Percentiles rank a stretch among this genome's conserved stretches.
Conservation (phyloP, 1,140 invertebrate genomes). For the Dinothrombium tinctorium region DNA sequence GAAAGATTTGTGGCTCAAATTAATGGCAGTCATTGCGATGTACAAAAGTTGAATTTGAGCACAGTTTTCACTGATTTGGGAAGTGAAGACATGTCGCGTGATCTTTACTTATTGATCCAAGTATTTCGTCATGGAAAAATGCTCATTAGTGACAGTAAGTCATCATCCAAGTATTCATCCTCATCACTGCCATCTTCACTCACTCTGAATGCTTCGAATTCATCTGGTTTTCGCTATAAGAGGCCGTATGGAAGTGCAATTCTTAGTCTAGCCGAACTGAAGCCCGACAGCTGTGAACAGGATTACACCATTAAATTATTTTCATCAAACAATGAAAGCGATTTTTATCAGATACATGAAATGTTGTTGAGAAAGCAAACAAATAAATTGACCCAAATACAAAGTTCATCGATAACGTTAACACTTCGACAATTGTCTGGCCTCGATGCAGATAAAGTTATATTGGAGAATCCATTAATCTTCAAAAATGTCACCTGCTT, state of each 20-base stretch:
- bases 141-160: constrained; percentile 7
- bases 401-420: not conserved
- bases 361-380: constrained; percentile 50
- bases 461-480: constrained; percentile 39
- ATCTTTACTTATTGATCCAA: constrained; percentile 8
- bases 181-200: not conserved
- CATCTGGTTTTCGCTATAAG: not conserved
- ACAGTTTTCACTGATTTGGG: constrained; percentile 3
- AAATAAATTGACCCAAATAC: constrained; percentile 5
- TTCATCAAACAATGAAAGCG: constrained; percentile 57
- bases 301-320: constrained; percentile 35
- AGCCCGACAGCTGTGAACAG: constrained; percentile 2
- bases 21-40: not conserved
- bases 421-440: not conserved
- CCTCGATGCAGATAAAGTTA: not conserved
- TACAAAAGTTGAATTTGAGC: not conserved
- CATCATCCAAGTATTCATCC: not conserved
- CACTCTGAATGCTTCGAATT: not conserved
- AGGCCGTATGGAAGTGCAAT: constrained; percentile 5
- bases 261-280: not conserved
- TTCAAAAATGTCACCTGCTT: constrained; percentile 39
- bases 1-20: not conserved
- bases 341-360: constrained; percentile 67
- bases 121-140: constrained; percentile 10
- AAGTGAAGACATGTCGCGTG: not conserved